Percentiles rank a stretch among this genome's conserved stretches.
These are phyloP conservation scores for Melipona quadrifasciata DNA, from an alignment of 1,140 invertebrate genomes.

Conservation along the genomic window DNA sequence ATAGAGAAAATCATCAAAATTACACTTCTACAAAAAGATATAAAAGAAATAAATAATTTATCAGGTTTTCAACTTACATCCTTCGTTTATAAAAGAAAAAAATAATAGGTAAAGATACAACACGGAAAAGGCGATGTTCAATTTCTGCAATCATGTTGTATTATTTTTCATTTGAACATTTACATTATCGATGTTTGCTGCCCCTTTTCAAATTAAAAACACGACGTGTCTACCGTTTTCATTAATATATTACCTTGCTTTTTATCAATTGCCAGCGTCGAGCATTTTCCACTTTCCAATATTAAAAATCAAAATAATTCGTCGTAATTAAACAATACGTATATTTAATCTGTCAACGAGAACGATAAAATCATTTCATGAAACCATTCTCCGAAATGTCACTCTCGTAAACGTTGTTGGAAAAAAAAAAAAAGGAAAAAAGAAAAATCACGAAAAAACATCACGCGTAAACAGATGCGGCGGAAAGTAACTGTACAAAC, in stretches of 20 bases:
- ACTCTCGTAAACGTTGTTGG: neutral
- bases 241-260: neutral
- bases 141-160: neutral
- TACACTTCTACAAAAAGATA: neutral
- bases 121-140: neutral
- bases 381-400: neutral
- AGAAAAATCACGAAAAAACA: neutral
- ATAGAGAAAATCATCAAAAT: too few relatives aligned
- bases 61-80: neutral
- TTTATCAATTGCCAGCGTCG: neutral
- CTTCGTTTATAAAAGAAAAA: neutral
- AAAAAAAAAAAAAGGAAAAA: neutral
- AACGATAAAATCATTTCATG: neutral
- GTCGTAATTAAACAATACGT: neutral
- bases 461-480: constrained; percentile 2
- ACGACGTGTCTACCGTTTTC: neutral
- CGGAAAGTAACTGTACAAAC: constrained; percentile 42
- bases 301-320: neutral
- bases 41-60: neutral
- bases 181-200: too few relatives aligned
- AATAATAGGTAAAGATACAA: neutral
- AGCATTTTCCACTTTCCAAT: neutral
- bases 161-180: too few relatives aligned
- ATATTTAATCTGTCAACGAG: neutral
- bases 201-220: neutral